These are phyloP conservation scores for Aix galericulata DNA, from an alignment of 2,113 vertebrate species.

Conservation along the genomic window DNA sequence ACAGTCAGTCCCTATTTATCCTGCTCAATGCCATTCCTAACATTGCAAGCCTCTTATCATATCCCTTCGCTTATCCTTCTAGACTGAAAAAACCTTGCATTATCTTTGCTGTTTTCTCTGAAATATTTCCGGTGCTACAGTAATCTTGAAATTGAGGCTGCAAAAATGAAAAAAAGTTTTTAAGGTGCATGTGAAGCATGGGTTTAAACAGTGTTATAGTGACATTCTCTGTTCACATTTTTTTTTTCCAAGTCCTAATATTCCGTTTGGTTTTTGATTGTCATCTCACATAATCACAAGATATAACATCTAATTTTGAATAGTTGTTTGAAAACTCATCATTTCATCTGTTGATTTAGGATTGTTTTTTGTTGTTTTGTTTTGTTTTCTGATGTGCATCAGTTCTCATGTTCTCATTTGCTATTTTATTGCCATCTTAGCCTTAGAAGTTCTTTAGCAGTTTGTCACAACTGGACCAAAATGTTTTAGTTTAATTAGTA, in stretches of 20 bases:
- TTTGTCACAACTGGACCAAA: neutral
- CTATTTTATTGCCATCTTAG: neutral
- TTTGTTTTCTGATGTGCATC: neutral
- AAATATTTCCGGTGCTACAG: neutral
- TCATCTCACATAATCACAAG: neutral
- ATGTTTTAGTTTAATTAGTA: neutral
- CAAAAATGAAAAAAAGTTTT: neutral
- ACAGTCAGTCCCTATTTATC: neutral
- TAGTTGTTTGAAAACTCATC: neutral
- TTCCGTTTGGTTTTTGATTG: neutral
- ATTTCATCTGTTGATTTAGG: neutral
- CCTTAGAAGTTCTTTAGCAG: neutral
- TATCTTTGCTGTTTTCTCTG: neutral
- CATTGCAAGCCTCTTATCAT: neutral
- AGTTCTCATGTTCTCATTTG: neutral
- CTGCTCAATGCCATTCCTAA: neutral
- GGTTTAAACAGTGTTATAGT: neutral
- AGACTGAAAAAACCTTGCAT: neutral
- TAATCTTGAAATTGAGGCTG: neutral
- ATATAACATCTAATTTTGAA: neutral
- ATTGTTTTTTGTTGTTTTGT: neutral
- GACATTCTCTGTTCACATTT: neutral
- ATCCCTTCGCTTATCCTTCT: neutral
- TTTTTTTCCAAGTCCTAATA: neutral
- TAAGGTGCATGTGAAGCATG: neutral